Base-by-base conservation (phyloP, 2,797 vertebrate species). In the Alfaro cultratus region DNA sequence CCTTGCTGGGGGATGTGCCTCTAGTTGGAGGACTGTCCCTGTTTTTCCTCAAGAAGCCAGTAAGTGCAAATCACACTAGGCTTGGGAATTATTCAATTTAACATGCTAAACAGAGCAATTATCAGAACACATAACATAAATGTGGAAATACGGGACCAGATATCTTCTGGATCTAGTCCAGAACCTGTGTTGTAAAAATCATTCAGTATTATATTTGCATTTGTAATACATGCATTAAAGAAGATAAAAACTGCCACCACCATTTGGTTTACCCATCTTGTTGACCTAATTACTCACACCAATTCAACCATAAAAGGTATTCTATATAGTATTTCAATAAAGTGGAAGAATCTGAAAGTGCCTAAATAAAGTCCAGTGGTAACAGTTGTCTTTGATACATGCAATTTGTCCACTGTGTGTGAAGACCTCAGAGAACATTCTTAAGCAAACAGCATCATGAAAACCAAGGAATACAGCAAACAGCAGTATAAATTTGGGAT, bases 1-100 rank as follows among this genome's bases (percentile, higher is more conserved):
- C 98, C 3, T 83, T 99, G 90, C 96, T 99, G 90, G 97, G 98
- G 79, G 97, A 99, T 80, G 96, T 99, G 94, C 98, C 98, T 31
- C 95, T 99, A 12, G 93, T 99, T 68, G 98, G 98, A 93, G 98
- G 98, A 4, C 83, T 99, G 70, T 98, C 98, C 1, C n/a, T 99
- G 82, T 99, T 99, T 95, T 99, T 99, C 92, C 96, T 99, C 84
- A 97, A 98, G 94, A 99, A 98, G 84, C 98, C 98, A 64, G 98
- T 99, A 93, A 98, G 98, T 96, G 60, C 36, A 60, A 4, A 64
- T 0, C 12, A 80, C 39, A 51, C 71, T 29, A n/a, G 18, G 31
- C 73, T n/a, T 57, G 62, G 5, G 5, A 79, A 62, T 67, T 72
- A 39, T 57, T 62, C n/a, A 41, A 67, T 39, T 36, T 39, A 36